Evolutionary conservation across 2,113 vertebrate genomes (phyloP).

Genomic region (Laticauda colubrina): DNA sequence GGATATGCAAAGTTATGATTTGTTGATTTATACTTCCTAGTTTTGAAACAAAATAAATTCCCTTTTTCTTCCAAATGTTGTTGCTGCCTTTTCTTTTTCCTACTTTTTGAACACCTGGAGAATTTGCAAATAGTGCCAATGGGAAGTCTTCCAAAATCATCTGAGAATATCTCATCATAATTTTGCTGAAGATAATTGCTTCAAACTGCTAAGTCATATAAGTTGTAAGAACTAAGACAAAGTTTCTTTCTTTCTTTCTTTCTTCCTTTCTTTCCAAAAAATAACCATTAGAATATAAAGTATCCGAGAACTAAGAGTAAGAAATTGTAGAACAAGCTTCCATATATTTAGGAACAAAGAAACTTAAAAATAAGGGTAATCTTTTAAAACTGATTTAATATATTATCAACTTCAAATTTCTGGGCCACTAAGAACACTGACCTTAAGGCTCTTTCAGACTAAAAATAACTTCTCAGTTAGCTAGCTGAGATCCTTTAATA

Average conservation of each 20-base stretch:
- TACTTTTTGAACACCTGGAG: conserved; percentile 16
- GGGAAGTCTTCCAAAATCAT: conserved; percentile 14
- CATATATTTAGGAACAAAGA: not conserved
- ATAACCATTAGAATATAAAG: not conserved
- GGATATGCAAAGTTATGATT: not conserved
- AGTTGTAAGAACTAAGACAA: not conserved
- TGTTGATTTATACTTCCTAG: not conserved
- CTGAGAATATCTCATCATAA: conserved; percentile 5
- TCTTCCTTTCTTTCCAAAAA: not conserved
- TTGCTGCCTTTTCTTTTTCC: not conserved
- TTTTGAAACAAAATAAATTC: not conserved
- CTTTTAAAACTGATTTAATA: not conserved
- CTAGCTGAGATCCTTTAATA: not conserved
- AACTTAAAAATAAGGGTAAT: not conserved
- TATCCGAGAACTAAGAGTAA: not conserved
- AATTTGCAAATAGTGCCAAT: conserved; percentile 8
- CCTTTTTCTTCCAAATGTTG: not conserved
- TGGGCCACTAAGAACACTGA: not conserved
- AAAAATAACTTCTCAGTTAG: not conserved
- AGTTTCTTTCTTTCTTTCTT: not conserved
- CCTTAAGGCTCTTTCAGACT: not conserved
- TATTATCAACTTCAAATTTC: not conserved
- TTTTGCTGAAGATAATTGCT: conserved; percentile 6
- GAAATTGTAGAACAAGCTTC: not conserved
- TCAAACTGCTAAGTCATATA: conserved; percentile 4